Percentiles rank a stretch among this genome's conserved stretches.
phyloP scores from a whole-genome alignment of 1,140 invertebrate genomes.

The Sminthurides bifidus region DNA sequence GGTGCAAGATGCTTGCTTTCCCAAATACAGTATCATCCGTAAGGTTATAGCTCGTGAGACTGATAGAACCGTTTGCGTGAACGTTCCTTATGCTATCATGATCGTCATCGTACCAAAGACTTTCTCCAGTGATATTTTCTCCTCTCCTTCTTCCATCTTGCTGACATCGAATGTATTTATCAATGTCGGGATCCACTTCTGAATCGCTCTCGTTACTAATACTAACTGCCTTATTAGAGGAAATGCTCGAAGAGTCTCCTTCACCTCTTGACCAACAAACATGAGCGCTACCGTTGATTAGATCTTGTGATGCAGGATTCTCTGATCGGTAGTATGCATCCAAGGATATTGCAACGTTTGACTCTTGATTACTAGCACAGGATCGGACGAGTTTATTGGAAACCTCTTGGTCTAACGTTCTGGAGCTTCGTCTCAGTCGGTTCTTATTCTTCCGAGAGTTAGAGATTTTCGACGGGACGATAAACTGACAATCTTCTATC shows the following conservation, averaged over 20 bases:
- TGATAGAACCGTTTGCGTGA: constrained; percentile 8
- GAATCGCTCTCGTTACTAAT: not conserved
- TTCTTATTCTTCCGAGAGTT: not conserved
- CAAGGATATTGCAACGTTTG: not conserved
- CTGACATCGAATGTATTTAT: constrained; percentile 5
- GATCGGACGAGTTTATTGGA: too few relatives aligned
- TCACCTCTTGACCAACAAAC: constrained; percentile 2
- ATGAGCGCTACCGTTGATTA: not conserved
- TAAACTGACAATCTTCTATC: too few relatives aligned
- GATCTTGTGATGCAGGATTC: not conserved
- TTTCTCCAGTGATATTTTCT: constrained; percentile 13
- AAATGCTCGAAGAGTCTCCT: constrained; percentile 3
- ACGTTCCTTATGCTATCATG: constrained; percentile 7
- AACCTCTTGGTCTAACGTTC: not conserved
- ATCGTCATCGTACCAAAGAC: constrained; percentile 11
- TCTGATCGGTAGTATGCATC: constrained; percentile 2
- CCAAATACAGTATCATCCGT: constrained; percentile 14
- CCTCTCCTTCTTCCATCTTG: not conserved
- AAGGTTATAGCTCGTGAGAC: constrained; percentile 9
- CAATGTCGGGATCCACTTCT: constrained; percentile 11
- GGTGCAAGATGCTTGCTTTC: constrained; percentile 10
- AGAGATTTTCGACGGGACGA: not conserved
- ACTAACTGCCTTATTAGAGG: not conserved
- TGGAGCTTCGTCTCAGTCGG: not conserved
- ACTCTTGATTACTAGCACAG: too few relatives aligned